Evolutionary conservation across 2,888 invertebrate genomes (phyloP).

Genomic region (Leucophenga maculata): DNA sequence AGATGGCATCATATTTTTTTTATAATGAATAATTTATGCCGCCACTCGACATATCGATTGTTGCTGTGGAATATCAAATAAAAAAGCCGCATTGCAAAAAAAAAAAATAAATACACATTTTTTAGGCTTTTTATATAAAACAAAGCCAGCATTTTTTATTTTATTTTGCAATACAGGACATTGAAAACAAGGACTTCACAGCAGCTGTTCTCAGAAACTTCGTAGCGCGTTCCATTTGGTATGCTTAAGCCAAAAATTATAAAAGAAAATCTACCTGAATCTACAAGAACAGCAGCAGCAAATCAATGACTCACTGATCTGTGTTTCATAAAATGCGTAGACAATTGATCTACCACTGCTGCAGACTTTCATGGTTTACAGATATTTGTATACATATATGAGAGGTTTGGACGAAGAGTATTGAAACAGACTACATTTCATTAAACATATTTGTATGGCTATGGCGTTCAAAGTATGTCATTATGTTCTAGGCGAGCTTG

Average conservation of each 20-base stretch:
- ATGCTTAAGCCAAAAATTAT: background rate
- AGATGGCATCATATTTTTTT: background rate
- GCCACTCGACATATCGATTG: background rate
- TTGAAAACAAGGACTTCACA: background rate
- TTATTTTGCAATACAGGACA: background rate
- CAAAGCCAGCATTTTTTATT: background rate
- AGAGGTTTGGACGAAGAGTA: too few relatives aligned
- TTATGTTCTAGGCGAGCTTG: background rate
- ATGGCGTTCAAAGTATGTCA: too few relatives aligned
- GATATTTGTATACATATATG: too few relatives aligned
- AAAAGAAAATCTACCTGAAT: constrained; percentile 15
- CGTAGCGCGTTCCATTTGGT: background rate
- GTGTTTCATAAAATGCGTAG: too few relatives aligned
- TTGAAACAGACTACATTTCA: too few relatives aligned
- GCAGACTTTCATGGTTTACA: too few relatives aligned
- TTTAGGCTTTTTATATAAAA: background rate
- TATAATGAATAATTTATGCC: constrained; percentile 1
- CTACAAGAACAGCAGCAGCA: background rate
- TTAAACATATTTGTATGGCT: too few relatives aligned
- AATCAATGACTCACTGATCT: too few relatives aligned
- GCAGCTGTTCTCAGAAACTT: background rate
- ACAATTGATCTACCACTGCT: too few relatives aligned
- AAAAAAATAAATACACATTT: background rate
- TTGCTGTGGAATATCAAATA: background rate
- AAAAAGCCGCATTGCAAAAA: background rate